Evolutionary conservation across 2,888 invertebrate genomes (phyloP).

Genomic region (Alloplasta piceator): DNA sequence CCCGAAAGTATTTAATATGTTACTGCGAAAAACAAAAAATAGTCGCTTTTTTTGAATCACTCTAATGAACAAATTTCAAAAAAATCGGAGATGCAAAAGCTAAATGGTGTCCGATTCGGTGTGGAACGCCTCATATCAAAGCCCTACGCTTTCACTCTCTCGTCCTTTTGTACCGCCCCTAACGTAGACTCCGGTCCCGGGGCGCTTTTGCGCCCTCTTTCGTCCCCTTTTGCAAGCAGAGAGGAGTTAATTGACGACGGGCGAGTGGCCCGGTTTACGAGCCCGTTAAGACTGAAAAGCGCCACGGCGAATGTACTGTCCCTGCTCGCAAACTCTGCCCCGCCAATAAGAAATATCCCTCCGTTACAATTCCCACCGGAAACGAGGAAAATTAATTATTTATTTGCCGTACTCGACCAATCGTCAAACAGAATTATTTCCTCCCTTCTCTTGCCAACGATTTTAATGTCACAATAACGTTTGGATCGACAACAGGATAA

Average conservation of each 20-base stretch:
- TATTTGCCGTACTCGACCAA: slow-evolving; percentile 17
- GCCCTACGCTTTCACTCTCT: slow-evolving; percentile 30
- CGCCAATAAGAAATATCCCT: slow-evolving; percentile 21
- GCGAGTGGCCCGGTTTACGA: slow-evolving; percentile 71
- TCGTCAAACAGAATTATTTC: slow-evolving; percentile 15
- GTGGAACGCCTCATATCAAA: too few relatives aligned
- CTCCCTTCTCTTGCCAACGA: not conserved
- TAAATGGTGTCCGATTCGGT: too few relatives aligned
- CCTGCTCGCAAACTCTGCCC: slow-evolving; percentile 5
- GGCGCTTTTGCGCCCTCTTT: slow-evolving; percentile 59
- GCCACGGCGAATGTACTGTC: slow-evolving; percentile 70
- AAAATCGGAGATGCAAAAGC: too few relatives aligned
- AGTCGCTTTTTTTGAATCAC: too few relatives aligned
- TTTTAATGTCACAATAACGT: not conserved
- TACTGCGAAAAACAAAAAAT: too few relatives aligned
- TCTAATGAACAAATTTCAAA: too few relatives aligned
- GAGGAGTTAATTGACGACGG: slow-evolving; percentile 71
- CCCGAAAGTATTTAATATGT: too few relatives aligned
- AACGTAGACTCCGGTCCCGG: slow-evolving; percentile 54
- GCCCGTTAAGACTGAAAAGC: slow-evolving; percentile 68
- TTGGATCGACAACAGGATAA: not conserved
- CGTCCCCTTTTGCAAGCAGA: slow-evolving; percentile 59
- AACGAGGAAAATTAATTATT: slow-evolving; percentile 38
- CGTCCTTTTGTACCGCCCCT: slow-evolving; percentile 53
- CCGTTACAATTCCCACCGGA: slow-evolving; percentile 12